These are phyloP conservation scores for Pachycephus smyrnensis DNA, from an alignment of 2,888 invertebrate genomes.

Conservation along the genomic window DNA sequence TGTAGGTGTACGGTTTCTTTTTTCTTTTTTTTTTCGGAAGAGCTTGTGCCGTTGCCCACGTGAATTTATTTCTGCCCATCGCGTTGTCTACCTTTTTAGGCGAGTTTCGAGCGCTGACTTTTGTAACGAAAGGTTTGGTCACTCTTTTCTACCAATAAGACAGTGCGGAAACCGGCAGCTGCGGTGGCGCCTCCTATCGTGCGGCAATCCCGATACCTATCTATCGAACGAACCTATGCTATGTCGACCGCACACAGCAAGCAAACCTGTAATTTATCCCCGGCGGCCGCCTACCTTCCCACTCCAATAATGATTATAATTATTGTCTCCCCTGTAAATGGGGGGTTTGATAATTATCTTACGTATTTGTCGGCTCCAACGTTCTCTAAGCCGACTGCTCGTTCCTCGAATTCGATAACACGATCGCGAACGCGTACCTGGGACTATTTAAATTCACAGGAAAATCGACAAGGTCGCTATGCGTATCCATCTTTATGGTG, in stretches of 20 bases:
- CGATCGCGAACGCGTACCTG: constrained; percentile 2
- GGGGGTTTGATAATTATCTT: constrained; percentile 59
- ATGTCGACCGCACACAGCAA: constrained; percentile 58
- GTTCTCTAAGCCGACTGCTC: constrained; percentile 4
- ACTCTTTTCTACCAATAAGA: constrained; percentile 38
- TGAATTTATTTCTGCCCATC: not conserved
- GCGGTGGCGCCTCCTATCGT: constrained; percentile 54
- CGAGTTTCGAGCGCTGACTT: not conserved
- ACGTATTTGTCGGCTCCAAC: constrained; percentile 47
- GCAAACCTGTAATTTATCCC: constrained; percentile 64
- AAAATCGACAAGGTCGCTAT: not conserved
- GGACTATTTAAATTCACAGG: not conserved
- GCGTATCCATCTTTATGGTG: not conserved
- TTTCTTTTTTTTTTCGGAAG: not conserved
- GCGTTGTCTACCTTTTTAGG: not conserved
- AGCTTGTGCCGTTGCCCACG: not conserved
- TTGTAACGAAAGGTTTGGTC: not conserved
- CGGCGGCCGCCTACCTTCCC: constrained; percentile 56
- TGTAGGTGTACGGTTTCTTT: not conserved
- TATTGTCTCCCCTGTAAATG: constrained; percentile 62
- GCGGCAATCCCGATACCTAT: constrained; percentile 58
- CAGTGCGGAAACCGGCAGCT: constrained; percentile 55
- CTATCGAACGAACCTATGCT: constrained; percentile 61
- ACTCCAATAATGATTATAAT: constrained; percentile 64
- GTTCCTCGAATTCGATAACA: constrained; percentile 4